Base-by-base conservation (phyloP, 2,797 vertebrate genomes). In the Lacerta bilineata region DNA sequence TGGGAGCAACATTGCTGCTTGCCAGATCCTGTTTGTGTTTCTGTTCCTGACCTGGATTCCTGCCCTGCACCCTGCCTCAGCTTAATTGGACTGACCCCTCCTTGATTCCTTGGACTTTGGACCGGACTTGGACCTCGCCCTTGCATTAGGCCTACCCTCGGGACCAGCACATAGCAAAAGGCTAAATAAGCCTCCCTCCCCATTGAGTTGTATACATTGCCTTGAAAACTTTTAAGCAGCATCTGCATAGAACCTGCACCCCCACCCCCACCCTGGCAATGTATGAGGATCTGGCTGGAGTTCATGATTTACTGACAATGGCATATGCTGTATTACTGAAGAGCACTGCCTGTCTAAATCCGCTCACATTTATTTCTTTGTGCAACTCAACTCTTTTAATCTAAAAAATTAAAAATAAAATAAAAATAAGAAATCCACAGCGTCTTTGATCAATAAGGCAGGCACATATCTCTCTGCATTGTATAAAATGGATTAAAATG, bases 401-500 rank as follows among this genome's bases (percentile, higher is more conserved):
- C 18, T 13, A 8, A 29, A 64, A 43, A 46, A 36, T 23, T 18
- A 23, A 64, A 64, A 64, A 64, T 64, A 43, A 33, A 36, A 15
- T 55, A 55, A 55, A 55, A 55, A 55, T 55, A 55, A 55, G 50
- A 55, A 25, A 20, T 68, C 43, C 68, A 72, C 17, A 33, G 20
- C n/a, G 50, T 20, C 71, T 85, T 85, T 75, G 33, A 55, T 89
- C 41, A 81, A 74, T 80, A 85, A 85, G 18, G 9, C 71, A 80
- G 36, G 41, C 50, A 80, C 68, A 18, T 80, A 8, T 59, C 41
- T 81, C 39, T 78, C 55, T 36, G 66, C 76, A 83, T 46, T 39
- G 80, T 43, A 69, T 18, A 76, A 75, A 66, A 75, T 39, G 27
- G 78, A 86, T 41, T 50, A 89, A 29, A 50, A 50, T 50, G 33